Evolutionary conservation across 2,888 invertebrate genomes (phyloP), one percentile per base, ranked within the genome.

Genomic region (Phaonia tiefii): DNA sequence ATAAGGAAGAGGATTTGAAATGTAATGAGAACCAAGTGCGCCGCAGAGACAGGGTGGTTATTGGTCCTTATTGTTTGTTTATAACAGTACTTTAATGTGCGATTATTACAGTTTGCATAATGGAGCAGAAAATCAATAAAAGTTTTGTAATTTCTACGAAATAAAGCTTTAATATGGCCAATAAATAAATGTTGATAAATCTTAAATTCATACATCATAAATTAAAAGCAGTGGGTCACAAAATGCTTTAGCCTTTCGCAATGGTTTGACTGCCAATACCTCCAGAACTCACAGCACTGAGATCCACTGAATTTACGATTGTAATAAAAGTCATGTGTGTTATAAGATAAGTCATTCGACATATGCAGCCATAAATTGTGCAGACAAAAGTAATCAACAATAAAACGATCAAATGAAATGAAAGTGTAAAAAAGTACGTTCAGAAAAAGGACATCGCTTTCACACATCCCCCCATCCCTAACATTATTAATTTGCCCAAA

Each of bases 351-450:
- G n/a, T 17, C 37, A 39, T 17, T 4, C 5, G 39, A 17, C 60
- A 60, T 60, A 60, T 71, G 54, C 46, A 65, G 75, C 49, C 75
- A 65, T 81, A 75, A 81, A 78, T 75, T n/a, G 72, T 22, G 11
- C 44, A 11, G 44, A 46, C 75, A 81, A 75, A 69, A 44, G 49
- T 56, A 60, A 78, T 77, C 77, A 74, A 60, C 44, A 75, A 56
- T 66, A 54, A 67, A 71, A 78, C 42, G 58, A 65, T 69, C 71
- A 37, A 15, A 42, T 51, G 60, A 69, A 31, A 72, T 75, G 81
- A 69, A 75, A 72, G 78, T 75, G 78, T 78, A 46, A 80, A 66
- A n/a, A n/a, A n/a, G n/a, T n/a, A n/a, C n/a, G n/a, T n/a, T n/a
- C n/a, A n/a, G n/a, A n/a, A n/a, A 46, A 31, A 31, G 4, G 31